Percentiles rank a stretch among this genome's conserved stretches.
phyloP scores from a whole-genome alignment of 2,797 vertebrate genomes.

The Chiloscyllium punctatum region DNA sequence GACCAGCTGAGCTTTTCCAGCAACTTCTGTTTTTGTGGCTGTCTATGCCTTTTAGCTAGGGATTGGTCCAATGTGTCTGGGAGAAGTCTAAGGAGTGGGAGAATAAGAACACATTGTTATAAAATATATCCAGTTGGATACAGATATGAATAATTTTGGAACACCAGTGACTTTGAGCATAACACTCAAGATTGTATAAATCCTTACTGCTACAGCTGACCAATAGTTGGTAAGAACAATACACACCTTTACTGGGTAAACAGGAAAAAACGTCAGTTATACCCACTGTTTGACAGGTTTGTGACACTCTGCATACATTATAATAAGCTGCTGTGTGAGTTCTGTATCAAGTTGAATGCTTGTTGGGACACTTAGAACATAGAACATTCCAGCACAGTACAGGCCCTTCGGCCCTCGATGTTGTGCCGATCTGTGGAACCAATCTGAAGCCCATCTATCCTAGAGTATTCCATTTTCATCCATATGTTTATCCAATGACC shows the following conservation, averaged over 20 bases:
- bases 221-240: background rate
- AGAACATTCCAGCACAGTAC: no score
- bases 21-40: no score
- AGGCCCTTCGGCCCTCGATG: no score
- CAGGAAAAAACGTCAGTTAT: background rate
- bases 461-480: no score
- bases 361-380: background rate
- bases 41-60: background rate
- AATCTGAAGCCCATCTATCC: no score
- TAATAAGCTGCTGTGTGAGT: background rate
- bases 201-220: background rate
- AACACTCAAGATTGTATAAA: background rate
- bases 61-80: background rate
- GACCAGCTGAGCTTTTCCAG: no score
- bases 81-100: background rate
- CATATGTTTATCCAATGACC: no score
- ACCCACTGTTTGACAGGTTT: background rate
- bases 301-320: background rate
- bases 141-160: background rate
- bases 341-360: no score
- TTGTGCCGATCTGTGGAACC: no score
- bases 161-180: background rate
- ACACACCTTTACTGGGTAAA: background rate
- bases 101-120: no score
- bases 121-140: background rate